A percentile compares a stretch with the other conserved stretches of the same genome.
phyloP scores from a whole-genome alignment of 2,797 vertebrate species.

The Sparus aurata region DNA sequence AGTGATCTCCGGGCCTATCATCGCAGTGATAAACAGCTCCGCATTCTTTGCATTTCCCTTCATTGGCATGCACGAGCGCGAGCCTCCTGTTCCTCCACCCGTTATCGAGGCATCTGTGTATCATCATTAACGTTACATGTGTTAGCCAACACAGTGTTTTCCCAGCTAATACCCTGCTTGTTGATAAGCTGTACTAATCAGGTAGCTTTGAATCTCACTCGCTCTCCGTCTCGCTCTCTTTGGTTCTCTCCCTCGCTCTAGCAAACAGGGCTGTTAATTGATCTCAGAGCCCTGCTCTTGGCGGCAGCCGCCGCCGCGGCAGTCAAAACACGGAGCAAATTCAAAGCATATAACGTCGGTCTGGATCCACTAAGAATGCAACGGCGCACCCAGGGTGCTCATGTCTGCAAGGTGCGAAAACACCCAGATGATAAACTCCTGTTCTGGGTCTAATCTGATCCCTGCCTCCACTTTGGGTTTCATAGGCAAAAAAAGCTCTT shows the following conservation, averaged over 20 bases:
- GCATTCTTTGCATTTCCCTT: conserved; percentile 66
- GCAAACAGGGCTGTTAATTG: conserved; percentile 75
- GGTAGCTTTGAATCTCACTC: conserved; percentile 61
- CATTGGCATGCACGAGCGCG: conserved; percentile 69
- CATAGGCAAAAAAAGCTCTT: neutral
- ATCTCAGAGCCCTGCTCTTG: conserved; percentile 67
- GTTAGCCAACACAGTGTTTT: conserved; percentile 80
- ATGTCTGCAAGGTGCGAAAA: conserved; percentile 45
- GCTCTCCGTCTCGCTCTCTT: conserved; percentile 24
- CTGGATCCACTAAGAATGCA: conserved; percentile 51
- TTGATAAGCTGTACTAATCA: conserved; percentile 80
- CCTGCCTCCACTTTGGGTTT: conserved; percentile 11
- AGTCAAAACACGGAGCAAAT: conserved; percentile 69
- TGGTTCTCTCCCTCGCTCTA: conserved; percentile 24
- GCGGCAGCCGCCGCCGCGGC: conserved; percentile 20
- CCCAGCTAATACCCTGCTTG: conserved; percentile 75
- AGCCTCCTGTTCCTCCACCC: conserved; percentile 57
- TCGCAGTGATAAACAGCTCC: conserved; percentile 59
- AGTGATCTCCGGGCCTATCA: conserved; percentile 48
- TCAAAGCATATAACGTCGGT: conserved; percentile 57
- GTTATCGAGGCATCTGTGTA: conserved; percentile 82
- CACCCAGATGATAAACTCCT: conserved; percentile 20
- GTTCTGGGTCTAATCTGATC: conserved; percentile 16
- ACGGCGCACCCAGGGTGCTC: conserved; percentile 42
- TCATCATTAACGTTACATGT: conserved; percentile 81